Evolutionary conservation across 1,140 invertebrate genomes (phyloP), one percentile per base, ranked within the genome.

Genomic region (Drosophila triauraria): DNA sequence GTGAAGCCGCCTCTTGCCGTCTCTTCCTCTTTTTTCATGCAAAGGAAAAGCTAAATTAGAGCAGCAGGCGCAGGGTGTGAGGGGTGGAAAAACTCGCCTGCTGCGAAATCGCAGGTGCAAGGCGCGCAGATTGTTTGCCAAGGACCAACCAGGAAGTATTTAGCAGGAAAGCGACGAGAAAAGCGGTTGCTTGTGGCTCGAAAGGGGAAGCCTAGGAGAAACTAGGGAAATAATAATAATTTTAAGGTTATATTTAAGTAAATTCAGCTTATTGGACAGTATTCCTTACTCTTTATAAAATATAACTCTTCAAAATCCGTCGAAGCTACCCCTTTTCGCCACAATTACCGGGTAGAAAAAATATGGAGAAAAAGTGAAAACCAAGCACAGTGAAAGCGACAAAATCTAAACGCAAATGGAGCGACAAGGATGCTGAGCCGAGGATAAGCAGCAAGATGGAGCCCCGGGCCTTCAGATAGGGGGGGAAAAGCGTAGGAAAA

Each of bases 361-460:
- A 38, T 20, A 20, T 20, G 10, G 3, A 40, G 25, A 43, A 56
- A 74, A 38, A 62, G 59, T 25, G 53, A 69, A 76, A 60, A 35
- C 43, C 43, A 46, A 61, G 48, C 17, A n/a, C 58, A 62, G 48
- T 48, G 62, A 50, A 67, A 68, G 75, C 80, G 80, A 83, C 80
- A 82, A 83, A 84, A 82, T 83, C 81, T 72, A 74, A 83, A 71
- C 81, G 71, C 64, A 83, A 83, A 83, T 83, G 81, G 65, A 84
- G 81, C 81, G 65, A 72, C 81, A 84, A 84, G 64, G 71, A 83
- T 84, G 67, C 53, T 60, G 53, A 74, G 70, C 68, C 46, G 38
- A 51, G 68, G 70, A 74, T 74, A 74, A 72, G 70, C 46, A 30
- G 68, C 40, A 60, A 74, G 38, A 72, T 60, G 38, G 20, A 72